Base-by-base conservation (phyloP, 1,140 invertebrate genomes). In the Eueides isabella region DNA sequence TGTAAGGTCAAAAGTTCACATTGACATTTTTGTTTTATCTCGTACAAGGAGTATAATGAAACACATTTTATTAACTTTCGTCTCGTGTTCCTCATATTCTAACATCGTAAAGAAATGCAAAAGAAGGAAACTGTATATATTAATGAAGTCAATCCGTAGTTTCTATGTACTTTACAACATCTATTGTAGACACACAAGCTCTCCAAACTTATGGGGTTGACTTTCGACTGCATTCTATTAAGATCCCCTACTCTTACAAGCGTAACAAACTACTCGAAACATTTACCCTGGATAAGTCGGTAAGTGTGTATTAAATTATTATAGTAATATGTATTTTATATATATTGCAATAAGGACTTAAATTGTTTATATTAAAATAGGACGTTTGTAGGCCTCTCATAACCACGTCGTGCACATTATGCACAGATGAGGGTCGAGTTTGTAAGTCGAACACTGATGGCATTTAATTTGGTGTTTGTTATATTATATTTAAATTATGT, bases 221-320 rank as follows among this genome's bases (percentile, higher is more conserved):
- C 29, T 28, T 67, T 67, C 33, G n/a, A 67, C 41, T 61, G 33
- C 55, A 67, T 38, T 66, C 23, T 61, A 31, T 72, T 38, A 67
- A 67, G 44, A 67, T 6, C 64, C 63, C 31, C 63, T 9, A 55
- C 70, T 23, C 67, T 48, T 61, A 72, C 41, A 72, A 61, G 33
- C 71, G 23, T 61, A 35, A 72, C 71, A 67, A 67, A 67, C 70
- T 65, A 38, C 65, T 68, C 61, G 55, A 73, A 73, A 73, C 66
- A 68, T 72, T 61, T 41, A 73, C 64, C 55, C 66, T 33, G 26
- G 11, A 9, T 62, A 68, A 73, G 30, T 35, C 61, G 28, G 14
- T 35, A 66, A 67, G 71, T 67, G 9, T 29, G 16, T 35, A 72
- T 44, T 66, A 14, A 48, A 14, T 31, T 41, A n/a, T 14, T 61